Percentiles rank a stretch among this genome's conserved stretches.
phyloP scores from a whole-genome alignment of 2,113 vertebrate species.

The Ariopsis seemanni region DNA sequence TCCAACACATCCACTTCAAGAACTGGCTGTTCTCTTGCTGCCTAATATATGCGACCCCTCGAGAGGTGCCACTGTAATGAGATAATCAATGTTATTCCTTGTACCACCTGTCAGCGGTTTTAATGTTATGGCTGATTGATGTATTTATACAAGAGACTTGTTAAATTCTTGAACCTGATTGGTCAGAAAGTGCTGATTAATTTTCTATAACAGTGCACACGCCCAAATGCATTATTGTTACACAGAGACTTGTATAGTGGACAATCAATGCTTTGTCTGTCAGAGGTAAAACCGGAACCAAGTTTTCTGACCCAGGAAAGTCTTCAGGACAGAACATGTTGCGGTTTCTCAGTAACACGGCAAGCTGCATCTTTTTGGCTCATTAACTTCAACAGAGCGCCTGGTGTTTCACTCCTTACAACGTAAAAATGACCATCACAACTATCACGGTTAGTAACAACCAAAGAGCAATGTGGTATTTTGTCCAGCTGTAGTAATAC shows the following conservation, averaged over 20 bases:
- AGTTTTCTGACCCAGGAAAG: not conserved
- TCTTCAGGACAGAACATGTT: not conserved
- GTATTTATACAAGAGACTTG: not conserved
- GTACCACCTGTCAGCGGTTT: no score
- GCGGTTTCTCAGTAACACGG: not conserved
- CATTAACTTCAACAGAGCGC: not conserved
- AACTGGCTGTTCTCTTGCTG: no score
- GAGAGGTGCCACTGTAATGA: no score
- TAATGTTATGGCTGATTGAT: no score
- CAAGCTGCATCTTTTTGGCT: not conserved
- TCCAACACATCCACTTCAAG: no score
- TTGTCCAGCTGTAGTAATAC: slow-evolving; percentile 8
- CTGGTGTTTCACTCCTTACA: not conserved
- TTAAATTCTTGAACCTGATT: not conserved
- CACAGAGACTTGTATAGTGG: not conserved
- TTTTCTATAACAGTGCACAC: not conserved
- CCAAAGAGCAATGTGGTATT: not conserved
- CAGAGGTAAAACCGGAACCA: not conserved
- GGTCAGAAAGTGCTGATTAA: not conserved
- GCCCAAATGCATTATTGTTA: not conserved
- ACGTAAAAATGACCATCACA: not conserved
- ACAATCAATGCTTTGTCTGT: not conserved
- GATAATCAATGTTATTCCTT: no score
- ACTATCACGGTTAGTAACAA: not conserved
- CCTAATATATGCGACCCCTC: no score